Evolutionary conservation across 2,113 vertebrate species (phyloP), one percentile per base, ranked within the genome.

Genomic region (Gasterosteus nipponicus): DNA sequence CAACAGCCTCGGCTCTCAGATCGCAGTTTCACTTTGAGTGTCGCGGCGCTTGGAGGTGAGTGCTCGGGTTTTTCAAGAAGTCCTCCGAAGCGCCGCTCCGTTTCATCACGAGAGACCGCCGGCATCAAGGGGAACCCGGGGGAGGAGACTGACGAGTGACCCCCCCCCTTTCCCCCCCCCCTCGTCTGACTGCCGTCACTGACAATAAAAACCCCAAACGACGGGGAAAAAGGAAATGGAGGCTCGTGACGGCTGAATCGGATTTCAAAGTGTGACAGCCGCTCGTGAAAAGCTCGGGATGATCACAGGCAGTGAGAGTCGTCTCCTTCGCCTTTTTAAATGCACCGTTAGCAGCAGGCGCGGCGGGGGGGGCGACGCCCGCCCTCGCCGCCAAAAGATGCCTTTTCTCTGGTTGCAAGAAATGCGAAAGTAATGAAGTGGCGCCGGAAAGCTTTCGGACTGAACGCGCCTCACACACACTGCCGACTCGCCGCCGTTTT

Each of bases 361-460:
- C 33, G 35, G 6, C 35, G 35, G 22, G 22, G 22, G 22, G 22
- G 22, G 1, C 35, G 35, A 38, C 3, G 35, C 35, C 71, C 69
- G 61, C 38, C 63, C 2, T 68, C 69, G 60, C 64, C 33, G 22
- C 66, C 9, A 63, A 77, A 63, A 78, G 57, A 82, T 26, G 64
- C 4, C 44, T 63, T 62, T 77, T 65, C 51, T 54, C 3, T 22
- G 58, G 47, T 61, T 53, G 19, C 79, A 84, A 78, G 22, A 82
- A 89, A 89, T 83, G 79, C 64, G 79, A 75, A 86, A 75, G 65
- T 84, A 85, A 88, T 86, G 78, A 63, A 90, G 78, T 84, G 75
- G 83, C 19, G 35, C 72, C 75, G 67, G 75, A 67, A 65, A 64
- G 56, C 69, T 74, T 41, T 59, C n/a, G 65, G 77, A 87, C 72